Base-by-base conservation (phyloP, 2,888 invertebrate species). In the Acrocyrtus sp. region DNA sequence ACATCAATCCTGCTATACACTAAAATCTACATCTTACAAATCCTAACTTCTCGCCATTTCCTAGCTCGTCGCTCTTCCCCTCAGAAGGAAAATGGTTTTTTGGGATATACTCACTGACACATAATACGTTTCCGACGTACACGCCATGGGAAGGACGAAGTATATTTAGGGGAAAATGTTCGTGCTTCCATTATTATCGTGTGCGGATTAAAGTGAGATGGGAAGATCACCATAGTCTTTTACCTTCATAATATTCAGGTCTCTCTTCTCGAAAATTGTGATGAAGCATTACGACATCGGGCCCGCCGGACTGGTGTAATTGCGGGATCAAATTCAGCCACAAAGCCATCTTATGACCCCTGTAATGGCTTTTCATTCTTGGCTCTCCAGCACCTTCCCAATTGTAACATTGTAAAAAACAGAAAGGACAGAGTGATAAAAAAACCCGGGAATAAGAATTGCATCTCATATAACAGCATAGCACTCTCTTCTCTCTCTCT, bases 281-380 rank as follows among this genome's bases (percentile, higher is more conserved):
- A 82, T 92, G 91, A 0, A 92, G 88, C 91, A 94, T 93, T 82
- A 88, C 87, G 75, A 93, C 90, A 83, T 94, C 94, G 81, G 91
- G 91, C 77, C 89, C 88, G 21, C 92, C 92, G 0, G 92, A 91
- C 79, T 91, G 89, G 85, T 94, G 93, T 75, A 94, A 88, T 84
- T 93, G 93, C 17, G 94, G 94, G 78, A 94, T 90, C 63, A 94
- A 87, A 83, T 94, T 93, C 81, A 94, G 85, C 95, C 95, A 95
- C 74, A 94, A 88, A 66, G 94, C 93, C 90, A 95, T 91, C 86
- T 94, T 93, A 86, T 94, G 93, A 0, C 94, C 93, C 26, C 94
- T 88, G 85, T 94, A 95, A 86, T 94, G 94, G 82, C 92, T 92
- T 83, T 90, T 90, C 85, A 93, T 89, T 80, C 83, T 83, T 10